Conservation (phyloP, 2,113 vertebrate species). For the Lepidothrix coronata region DNA sequence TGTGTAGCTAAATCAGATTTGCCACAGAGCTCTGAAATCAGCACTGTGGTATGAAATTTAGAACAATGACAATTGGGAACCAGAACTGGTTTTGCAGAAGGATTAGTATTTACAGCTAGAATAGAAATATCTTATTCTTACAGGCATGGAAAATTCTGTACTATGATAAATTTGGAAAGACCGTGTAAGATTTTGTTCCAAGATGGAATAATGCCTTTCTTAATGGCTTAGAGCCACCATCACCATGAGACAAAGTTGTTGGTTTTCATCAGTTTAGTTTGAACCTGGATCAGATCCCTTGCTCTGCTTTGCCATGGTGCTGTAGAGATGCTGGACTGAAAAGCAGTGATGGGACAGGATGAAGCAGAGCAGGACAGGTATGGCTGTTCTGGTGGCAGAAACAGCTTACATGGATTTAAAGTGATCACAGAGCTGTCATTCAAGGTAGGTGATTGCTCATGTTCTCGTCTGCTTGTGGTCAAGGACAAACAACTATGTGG, state of each 20-base stretch:
- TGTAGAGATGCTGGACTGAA: background rate
- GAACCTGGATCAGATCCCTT: background rate
- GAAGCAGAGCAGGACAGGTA: background rate
- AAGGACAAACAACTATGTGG: background rate
- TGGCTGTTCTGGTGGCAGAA: background rate
- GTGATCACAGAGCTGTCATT: background rate
- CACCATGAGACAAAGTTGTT: background rate
- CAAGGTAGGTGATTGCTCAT: rapidly evolving
- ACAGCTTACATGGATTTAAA: background rate
- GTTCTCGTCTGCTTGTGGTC: background rate
- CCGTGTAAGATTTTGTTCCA: background rate
- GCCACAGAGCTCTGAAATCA: background rate
- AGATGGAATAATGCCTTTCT: background rate
- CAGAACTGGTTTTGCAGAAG: background rate
- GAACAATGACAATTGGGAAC: background rate
- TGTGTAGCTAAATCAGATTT: background rate
- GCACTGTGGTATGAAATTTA: background rate
- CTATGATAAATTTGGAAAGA: background rate
- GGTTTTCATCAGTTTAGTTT: background rate
- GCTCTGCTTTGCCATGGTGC: background rate
- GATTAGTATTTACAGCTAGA: background rate
- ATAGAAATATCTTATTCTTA: background rate
- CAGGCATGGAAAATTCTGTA: background rate
- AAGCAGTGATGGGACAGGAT: background rate
- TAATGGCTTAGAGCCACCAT: background rate